Percentiles rank a stretch among this genome's conserved stretches.
Conservation (phyloP, 1,140 invertebrate species). For the Cheumatopsyche charites region DNA sequence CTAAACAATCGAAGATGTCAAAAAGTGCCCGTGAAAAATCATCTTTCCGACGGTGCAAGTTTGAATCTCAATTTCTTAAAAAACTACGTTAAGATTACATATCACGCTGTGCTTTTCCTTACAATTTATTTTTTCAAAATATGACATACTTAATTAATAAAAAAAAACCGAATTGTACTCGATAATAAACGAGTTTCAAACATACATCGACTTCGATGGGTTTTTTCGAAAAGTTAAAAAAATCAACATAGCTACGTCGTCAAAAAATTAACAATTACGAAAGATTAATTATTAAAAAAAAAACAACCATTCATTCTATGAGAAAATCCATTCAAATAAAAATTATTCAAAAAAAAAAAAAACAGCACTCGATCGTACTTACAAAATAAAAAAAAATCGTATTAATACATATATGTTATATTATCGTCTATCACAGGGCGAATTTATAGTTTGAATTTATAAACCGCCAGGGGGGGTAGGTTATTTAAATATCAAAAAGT, state of each 20-base stretch:
- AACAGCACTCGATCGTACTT: neutral
- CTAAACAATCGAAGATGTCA: slow-evolving; percentile 22
- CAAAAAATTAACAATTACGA: slow-evolving; percentile 12
- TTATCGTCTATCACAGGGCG: slow-evolving; percentile 45
- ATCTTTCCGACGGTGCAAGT: too few relatives aligned
- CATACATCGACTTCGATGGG: slow-evolving; percentile 38
- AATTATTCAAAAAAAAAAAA: slow-evolving; percentile 29
- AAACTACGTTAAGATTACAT: slow-evolving; percentile 40
- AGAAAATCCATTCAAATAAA: slow-evolving; percentile 18
- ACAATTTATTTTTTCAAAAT: slow-evolving; percentile 28
- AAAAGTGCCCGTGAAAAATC: neutral
- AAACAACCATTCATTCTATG: neutral
- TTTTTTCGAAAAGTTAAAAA: neutral
- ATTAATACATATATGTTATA: slow-evolving; percentile 14
- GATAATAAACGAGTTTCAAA: neutral
- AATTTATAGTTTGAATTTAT: slow-evolving; percentile 46
- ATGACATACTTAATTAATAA: slow-evolving; percentile 37
- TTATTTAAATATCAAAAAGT: slow-evolving; percentile 43
- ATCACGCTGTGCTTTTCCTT: slow-evolving; percentile 44
- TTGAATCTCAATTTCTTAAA: slow-evolving; percentile 7
- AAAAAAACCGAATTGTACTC: slow-evolving; percentile 29
- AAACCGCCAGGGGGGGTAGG: slow-evolving; percentile 37
- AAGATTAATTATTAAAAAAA: too few relatives aligned
- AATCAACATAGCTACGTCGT: slow-evolving; percentile 18
- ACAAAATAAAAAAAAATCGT: neutral